Evolutionary conservation across 2,797 vertebrate genomes (phyloP), one percentile per base, ranked within the genome.

Genomic region (Eremophila alpestris): DNA sequence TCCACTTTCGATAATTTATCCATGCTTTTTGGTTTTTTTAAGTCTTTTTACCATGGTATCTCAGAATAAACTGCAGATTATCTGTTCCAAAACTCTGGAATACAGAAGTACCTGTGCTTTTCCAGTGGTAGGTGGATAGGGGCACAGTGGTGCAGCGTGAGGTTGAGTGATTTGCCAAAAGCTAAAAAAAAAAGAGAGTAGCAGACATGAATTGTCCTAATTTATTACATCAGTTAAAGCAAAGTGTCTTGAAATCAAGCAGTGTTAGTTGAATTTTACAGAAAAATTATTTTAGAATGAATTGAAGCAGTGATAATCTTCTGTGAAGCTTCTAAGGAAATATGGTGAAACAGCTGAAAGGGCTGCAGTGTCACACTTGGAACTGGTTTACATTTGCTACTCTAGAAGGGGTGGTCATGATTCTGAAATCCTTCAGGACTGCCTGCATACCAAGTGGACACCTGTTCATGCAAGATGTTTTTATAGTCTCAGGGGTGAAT

Each of bases 311-410:
- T 58, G 92, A 23, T 56, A 32, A 46, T 52, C 46, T 69, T 68
- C 65, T 16, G 2, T 38, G 45, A 43, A 68, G 62, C 34, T 65
- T 68, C 62, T 62, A 60, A 55, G 3, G 19, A 78, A 79, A 65
- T 56, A 27, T 40, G 15, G 23, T 73, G 80, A 90, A 75, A 82
- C 91, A 91, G 93, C 93, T 95, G 91, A 86, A 87, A 62, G 36
- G 51, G 38, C 69, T 93, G 90, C 36, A 18, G 26, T 62, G 76
- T 89, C 88, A 78, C 32, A n/a, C 76, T 86, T 87, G 65, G 84
- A 88, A 59, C 30, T 54, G 23, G 2, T 71, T 92, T 56, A 30
- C 1, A 2, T 74, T 92, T 91, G 51, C 87, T 85, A 3, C 73
- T 80, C 16, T 83, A 45, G 51, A 75, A 81, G 85, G 81, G 59